A percentile compares a stretch with the other conserved stretches of the same genome.
Evolutionary conservation across 2,113 vertebrate genomes (phyloP).

Genomic region (Rhinopithecus roxellana): DNA sequence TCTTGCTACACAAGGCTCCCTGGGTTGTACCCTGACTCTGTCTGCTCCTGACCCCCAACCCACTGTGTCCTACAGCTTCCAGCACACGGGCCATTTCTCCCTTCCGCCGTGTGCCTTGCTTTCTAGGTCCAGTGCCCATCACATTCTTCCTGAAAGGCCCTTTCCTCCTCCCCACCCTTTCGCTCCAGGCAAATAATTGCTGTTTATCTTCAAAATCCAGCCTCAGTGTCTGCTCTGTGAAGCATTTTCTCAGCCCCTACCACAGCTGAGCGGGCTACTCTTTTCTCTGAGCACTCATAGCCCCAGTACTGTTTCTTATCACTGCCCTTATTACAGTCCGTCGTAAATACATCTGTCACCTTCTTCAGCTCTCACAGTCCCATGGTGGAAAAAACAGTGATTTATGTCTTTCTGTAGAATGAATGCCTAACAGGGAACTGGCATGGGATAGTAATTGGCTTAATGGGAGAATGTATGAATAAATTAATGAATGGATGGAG

Average conservation of each 20-base stretch:
- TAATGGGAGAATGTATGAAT: background rate
- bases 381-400: background rate
- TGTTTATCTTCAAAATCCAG: background rate
- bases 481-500: background rate
- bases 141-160: background rate
- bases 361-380: background rate
- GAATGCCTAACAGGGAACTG: background rate
- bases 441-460: background rate
- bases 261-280: background rate
- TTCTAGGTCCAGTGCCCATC: background rate
- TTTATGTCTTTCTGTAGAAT: background rate
- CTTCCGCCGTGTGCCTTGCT: rapidly evolving
- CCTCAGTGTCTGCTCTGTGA: background rate
- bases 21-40: background rate
- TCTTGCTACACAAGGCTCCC: background rate
- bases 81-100: no score
- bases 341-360: background rate
- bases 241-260: background rate
- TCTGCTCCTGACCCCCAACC: rapidly evolving
- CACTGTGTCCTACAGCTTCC: background rate
- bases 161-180: rapidly evolving
- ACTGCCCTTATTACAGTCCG: background rate
- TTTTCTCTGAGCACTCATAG: background rate
- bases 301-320: background rate
- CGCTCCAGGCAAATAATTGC: background rate